These are phyloP conservation scores for Epicauta chinensis DNA, from an alignment of 1,140 invertebrate species.

Conservation along the genomic window DNA sequence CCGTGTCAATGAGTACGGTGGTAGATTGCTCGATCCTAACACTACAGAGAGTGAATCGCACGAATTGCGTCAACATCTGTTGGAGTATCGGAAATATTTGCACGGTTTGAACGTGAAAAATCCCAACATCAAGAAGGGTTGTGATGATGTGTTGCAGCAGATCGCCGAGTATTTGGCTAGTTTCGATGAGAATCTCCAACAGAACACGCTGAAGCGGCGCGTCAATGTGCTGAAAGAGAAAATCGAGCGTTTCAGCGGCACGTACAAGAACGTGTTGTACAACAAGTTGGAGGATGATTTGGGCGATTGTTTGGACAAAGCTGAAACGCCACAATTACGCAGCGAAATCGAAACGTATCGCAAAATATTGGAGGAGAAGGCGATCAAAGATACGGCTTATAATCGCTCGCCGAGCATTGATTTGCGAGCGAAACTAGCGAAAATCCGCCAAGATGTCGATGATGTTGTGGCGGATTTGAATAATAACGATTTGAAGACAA, in stretches of 20 bases:
- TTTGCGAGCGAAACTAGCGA: slow-evolving; percentile 3
- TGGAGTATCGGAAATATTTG: neutral
- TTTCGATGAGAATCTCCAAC: neutral
- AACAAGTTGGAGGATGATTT: slow-evolving; percentile 27
- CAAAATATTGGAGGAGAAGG: slow-evolving; percentile 27
- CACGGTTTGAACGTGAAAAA: neutral
- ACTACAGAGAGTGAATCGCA: no score
- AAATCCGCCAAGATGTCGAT: slow-evolving; percentile 14
- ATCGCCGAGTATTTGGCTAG: slow-evolving; percentile 1
- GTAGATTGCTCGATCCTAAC: no score
- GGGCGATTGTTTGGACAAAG: slow-evolving; percentile 16
- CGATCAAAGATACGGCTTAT: slow-evolving; percentile 21
- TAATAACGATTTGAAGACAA: slow-evolving; percentile 14
- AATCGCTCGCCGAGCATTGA: neutral
- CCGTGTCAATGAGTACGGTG: slow-evolving; percentile 5
- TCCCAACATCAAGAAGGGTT: neutral
- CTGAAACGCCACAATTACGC: slow-evolving; percentile 11
- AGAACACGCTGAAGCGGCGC: neutral
- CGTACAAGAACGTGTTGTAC: slow-evolving; percentile 25
- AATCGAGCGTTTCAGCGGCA: slow-evolving; percentile 26
- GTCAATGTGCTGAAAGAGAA: slow-evolving; percentile 19
- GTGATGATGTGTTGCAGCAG: slow-evolving; percentile 3
- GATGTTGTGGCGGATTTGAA: slow-evolving; percentile 14
- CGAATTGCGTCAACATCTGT: neutral
- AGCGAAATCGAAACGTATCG: slow-evolving; percentile 20